Evolutionary conservation across 1,140 invertebrate genomes (phyloP).

Genomic region (Apolygus lucorum): DNA sequence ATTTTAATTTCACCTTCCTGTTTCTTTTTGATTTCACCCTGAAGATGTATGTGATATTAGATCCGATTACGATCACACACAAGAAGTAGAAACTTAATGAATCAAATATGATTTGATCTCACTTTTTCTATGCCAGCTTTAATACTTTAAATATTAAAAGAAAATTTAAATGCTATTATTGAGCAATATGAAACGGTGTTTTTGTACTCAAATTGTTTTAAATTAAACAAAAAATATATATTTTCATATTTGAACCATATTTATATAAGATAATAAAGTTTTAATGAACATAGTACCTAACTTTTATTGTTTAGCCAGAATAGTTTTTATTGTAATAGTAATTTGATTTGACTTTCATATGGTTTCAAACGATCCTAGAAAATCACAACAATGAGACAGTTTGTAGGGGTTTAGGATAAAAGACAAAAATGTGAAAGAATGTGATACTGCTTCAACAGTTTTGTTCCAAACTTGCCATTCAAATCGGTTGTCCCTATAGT

Average conservation of each 20-base stretch:
- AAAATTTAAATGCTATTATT: slow-evolving; percentile 25
- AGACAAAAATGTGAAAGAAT: slow-evolving; percentile 18
- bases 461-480: background rate
- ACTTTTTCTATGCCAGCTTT: slow-evolving; percentile 28
- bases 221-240: slow-evolving; percentile 28
- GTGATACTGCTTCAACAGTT: slow-evolving; percentile 21
- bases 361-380: background rate
- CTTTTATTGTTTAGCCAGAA: slow-evolving; percentile 28
- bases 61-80: slow-evolving; percentile 20
- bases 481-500: background rate
- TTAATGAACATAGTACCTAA: slow-evolving; percentile 20
- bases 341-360: slow-evolving; percentile 4
- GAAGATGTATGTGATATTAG: slow-evolving; percentile 26
- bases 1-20: background rate
- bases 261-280: slow-evolving; percentile 28
- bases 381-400: slow-evolving; percentile 7
- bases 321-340: slow-evolving; percentile 20
- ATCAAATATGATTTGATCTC: slow-evolving; percentile 30
- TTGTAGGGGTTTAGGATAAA: slow-evolving; percentile 17
- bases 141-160: slow-evolving; percentile 24
- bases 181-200: slow-evolving; percentile 28
- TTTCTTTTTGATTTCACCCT: background rate
- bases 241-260: slow-evolving; percentile 31
- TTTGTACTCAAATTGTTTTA: slow-evolving; percentile 30
- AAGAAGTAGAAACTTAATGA: slow-evolving; percentile 23